Evolutionary conservation across 2,113 vertebrate species (phyloP).

Genomic region (Stigmatopora argus): DNA sequence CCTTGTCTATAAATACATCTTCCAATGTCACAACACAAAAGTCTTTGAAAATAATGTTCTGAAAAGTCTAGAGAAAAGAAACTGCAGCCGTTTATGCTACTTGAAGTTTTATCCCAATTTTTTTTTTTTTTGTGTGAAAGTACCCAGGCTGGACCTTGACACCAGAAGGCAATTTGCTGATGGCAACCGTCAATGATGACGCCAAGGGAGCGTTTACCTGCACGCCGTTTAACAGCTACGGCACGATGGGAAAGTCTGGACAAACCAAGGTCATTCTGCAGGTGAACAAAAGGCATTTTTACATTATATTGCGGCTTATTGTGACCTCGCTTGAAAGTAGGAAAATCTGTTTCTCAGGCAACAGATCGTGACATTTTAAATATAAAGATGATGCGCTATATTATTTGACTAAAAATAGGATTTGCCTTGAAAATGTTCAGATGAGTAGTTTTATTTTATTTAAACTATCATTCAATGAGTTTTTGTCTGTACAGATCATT

Average conservation of each 20-base stretch:
- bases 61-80: neutral
- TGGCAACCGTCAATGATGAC: slow-evolving; percentile 83
- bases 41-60: neutral
- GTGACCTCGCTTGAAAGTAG: neutral
- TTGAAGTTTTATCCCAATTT: neutral
- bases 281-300: slow-evolving; percentile 47
- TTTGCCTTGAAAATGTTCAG: neutral
- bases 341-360: neutral
- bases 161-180: slow-evolving; percentile 74
- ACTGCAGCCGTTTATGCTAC: neutral
- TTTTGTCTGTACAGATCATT: neutral
- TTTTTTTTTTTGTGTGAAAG: slow-evolving; percentile 50
- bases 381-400: neutral
- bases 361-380: neutral
- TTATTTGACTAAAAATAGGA: neutral
- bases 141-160: slow-evolving; percentile 83
- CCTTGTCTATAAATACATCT: too few species aligned
- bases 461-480: neutral
- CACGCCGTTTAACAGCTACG: slow-evolving; percentile 86
- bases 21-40: neutral
- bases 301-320: neutral
- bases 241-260: slow-evolving; percentile 77
- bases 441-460: neutral
- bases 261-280: slow-evolving; percentile 79
- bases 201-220: slow-evolving; percentile 79